Conservation (phyloP, 2,797 vertebrate genomes). For the Zalophus californianus region DNA sequence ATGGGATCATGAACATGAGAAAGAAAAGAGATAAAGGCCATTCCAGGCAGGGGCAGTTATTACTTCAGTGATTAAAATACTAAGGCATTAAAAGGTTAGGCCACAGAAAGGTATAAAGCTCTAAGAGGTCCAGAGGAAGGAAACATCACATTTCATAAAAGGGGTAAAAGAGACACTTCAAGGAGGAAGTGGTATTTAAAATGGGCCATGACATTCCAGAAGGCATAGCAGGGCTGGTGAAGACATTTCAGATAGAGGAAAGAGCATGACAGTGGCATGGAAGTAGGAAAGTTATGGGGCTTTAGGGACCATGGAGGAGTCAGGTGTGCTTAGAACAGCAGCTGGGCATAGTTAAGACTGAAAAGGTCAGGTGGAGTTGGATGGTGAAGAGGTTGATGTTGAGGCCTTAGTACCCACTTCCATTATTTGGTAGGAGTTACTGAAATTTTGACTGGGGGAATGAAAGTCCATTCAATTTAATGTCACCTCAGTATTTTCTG, state of each 20-base stretch:
- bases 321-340: background rate
- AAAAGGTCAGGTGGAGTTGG: background rate
- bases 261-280: background rate
- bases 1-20: background rate
- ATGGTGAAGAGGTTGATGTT: background rate
- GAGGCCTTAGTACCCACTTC: background rate
- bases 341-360: background rate
- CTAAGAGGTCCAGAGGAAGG: background rate
- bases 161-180: background rate
- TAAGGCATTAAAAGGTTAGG: background rate
- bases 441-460: background rate
- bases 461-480: slow-evolving; percentile 13
- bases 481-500: slow-evolving; percentile 7
- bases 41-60: background rate
- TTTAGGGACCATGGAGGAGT: background rate
- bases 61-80: slow-evolving; percentile 4
- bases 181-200: background rate
- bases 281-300: background rate
- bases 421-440: background rate
- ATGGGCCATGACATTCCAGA: background rate
- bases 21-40: background rate
- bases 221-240: background rate
- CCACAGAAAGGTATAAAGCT: background rate
- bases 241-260: background rate
- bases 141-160: background rate